Base-by-base conservation (phyloP, 2,888 invertebrate species). In the Julus scandinavius region DNA sequence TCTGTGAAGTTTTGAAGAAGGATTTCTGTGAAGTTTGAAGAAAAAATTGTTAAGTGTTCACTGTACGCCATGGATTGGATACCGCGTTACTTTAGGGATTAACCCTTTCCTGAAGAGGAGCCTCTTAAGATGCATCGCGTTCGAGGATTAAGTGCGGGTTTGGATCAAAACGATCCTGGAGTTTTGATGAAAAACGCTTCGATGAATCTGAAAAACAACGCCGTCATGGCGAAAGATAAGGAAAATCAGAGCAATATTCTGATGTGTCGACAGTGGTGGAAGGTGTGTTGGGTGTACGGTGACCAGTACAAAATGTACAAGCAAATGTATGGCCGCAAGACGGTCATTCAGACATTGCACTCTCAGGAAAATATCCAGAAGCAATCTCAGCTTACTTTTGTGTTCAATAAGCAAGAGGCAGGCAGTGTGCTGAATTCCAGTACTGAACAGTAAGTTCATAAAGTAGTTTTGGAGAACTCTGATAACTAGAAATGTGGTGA, bases 281-380 rank as follows among this genome's bases (percentile, higher is more conserved):
- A 96, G 92, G 96, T 96, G 89, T 96, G 96, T 91, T 96, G 96
- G 95, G 95, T 96, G 94, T 95, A 96, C 92, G 96, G 96, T 87
- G 96, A 96, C 92, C 96, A 96, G 91, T 96, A 96, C 91, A 96
- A 96, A 91, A 96, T 96, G 93, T 96, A 96, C 93, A 93, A 96
- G 91, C 96, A 96, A 91, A 93, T 96, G 89, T 96, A 96, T 92
- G 96, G 95, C 90, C 93, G 91, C 85, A 90, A 91, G 87, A 91
- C 91, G 45, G 91, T 90, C 83, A 89, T 90, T 0, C 72, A 87
- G 38, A 88, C 86, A 6, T 40, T 88, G 54, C 49, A 88, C 11
- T 86, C 87, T 17, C 80, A 80, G 54, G 86, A 89, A 29, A 29
- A 38, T 11, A 9, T 80, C 9, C 80, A 80, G 80, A 80, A 80